Evolutionary conservation across 1,140 invertebrate species (phyloP), one percentile per base, ranked within the genome.

Genomic region (Agraylea sexmaculata): DNA sequence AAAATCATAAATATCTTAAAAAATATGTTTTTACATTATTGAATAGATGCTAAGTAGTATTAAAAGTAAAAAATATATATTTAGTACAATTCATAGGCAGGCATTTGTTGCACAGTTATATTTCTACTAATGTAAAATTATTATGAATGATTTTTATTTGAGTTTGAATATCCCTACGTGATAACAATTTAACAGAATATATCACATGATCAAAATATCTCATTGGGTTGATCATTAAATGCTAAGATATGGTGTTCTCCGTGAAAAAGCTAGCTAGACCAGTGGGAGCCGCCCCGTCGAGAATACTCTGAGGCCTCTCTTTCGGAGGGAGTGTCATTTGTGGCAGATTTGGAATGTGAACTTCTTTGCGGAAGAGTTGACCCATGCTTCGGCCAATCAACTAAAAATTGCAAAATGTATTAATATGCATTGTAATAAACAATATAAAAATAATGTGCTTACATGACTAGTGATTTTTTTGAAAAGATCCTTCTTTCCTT

Each of bases 401-500:
- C 75, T 85, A 62, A 27, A 66, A 62, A 51, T 56, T 50, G 40
- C 53, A 35, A 42, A 38, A 13, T 8, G 15, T 31, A 6, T 17
- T 15, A 16, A 33, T 33, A 16, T 10, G 15, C 19, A 5, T 17
- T 33, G 5, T 17, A 33, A 16, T 4, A 33, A 16, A 17, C 15
- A 33, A 32, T 35, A 12, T 33, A 37, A 39, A 30, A 25, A 19
- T 43, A 28, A 38, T 37, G 23, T n/a, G 54, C 57, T 59, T 59
- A 87, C 80, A 61, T 78, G 78, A 42, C 74, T 74, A 2, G 87
- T 86, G 28, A 93, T 74, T 63, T 87, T 89, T 58, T 85, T 90
- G 58, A 92, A 91, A 10, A 87, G 66, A 56, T 92, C 87, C 51
- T 87, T 87, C 57, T 89, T 90, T 43, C 79, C 80, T 54, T 89